A percentile compares a stretch with the other conserved stretches of the same genome.
phyloP scores from a whole-genome alignment of 2,797 vertebrate species.

The Sebastes iracundus region DNA sequence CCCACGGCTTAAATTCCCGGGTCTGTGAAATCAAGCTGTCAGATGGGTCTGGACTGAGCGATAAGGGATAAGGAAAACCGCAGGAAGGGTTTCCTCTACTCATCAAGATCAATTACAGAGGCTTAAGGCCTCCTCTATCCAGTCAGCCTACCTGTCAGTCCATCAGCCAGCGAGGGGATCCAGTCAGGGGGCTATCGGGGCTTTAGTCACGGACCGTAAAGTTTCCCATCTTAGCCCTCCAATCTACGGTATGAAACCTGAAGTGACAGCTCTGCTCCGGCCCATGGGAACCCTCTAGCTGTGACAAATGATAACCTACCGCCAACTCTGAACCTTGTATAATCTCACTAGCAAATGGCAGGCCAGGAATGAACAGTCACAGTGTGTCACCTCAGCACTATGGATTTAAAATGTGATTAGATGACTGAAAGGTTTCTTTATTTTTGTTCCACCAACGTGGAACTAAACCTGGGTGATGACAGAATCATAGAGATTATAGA shows the following conservation, averaged over 20 bases:
- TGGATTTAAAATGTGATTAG: conserved; percentile 38
- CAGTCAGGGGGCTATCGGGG: conserved; percentile 60
- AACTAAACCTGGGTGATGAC: conserved; percentile 25
- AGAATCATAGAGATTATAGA: not conserved
- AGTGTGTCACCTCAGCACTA: conserved; percentile 30
- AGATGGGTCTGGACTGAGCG: conserved; percentile 62
- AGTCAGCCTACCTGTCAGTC: conserved; percentile 48
- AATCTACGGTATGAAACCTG: conserved; percentile 61
- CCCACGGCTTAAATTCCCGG: conserved; percentile 56
- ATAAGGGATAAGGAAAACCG: conserved; percentile 65
- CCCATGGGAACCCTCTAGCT: conserved; percentile 52
- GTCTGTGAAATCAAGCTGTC: conserved; percentile 75
- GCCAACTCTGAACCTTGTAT: conserved; percentile 51
- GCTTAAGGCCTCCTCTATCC: conserved; percentile 56
- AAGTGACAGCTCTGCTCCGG: conserved; percentile 59
- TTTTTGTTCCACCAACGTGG: conserved; percentile 21
- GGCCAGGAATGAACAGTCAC: conserved; percentile 25
- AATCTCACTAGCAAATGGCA: conserved; percentile 49
- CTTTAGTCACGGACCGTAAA: conserved; percentile 66
- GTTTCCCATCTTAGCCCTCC: conserved; percentile 48
- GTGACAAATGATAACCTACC: conserved; percentile 66
- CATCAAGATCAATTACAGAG: conserved; percentile 77
- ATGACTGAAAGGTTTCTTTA: conserved; percentile 17
- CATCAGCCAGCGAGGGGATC: conserved; percentile 47
- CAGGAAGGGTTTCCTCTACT: conserved; percentile 63